phyloP scores from a whole-genome alignment of 2,113 vertebrate genomes.

The Ceratotherium simum region DNA sequence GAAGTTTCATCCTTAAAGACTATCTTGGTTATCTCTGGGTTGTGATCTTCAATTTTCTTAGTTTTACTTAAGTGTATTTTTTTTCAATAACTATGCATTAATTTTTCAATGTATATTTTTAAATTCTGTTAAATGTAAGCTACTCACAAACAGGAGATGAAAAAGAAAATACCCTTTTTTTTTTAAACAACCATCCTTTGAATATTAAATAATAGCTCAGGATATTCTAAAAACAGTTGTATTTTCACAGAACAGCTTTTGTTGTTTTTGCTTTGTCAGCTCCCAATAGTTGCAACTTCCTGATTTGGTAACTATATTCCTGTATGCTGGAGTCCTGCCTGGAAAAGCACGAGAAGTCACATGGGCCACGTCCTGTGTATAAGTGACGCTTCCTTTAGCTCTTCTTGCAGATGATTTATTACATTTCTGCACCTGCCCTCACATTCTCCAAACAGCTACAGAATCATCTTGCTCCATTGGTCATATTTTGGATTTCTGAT shows the following conservation, averaged over 20 bases:
- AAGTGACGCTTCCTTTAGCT: neutral
- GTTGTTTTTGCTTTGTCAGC: neutral
- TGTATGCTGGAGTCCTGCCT: neutral
- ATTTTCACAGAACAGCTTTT: constrained; percentile 19
- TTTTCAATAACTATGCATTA: neutral
- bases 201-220: constrained; percentile 35
- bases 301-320: constrained; percentile 36
- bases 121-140: constrained; percentile 39
- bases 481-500: neutral
- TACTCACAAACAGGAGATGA: neutral
- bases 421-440: neutral
- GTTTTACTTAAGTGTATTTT: neutral
- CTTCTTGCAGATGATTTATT: neutral
- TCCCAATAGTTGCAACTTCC: neutral
- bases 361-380: neutral
- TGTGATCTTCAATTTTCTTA: constrained; percentile 10
- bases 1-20: neutral
- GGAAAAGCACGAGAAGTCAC: neutral
- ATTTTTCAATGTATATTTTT: neutral
- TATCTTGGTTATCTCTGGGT: neutral
- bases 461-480: neutral
- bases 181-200: neutral
- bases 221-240: constrained; percentile 10
- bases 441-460: neutral
- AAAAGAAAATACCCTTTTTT: neutral